Evolutionary conservation across 2,113 vertebrate species (phyloP).

Genomic region (Excalfactoria chinensis): DNA sequence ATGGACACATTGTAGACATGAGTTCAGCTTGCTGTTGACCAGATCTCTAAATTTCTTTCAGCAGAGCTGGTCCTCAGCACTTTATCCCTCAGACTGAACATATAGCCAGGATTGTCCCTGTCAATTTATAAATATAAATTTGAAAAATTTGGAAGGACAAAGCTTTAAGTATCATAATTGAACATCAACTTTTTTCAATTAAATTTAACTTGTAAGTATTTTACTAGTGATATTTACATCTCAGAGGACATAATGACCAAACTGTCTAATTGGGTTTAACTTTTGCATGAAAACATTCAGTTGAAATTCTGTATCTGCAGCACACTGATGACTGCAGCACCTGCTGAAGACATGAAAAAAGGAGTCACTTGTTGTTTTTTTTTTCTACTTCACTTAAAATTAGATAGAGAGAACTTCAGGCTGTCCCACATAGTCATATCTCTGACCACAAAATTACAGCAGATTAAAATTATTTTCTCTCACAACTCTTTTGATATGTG

Average conservation of each 20-base stretch:
- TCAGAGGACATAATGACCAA: background rate
- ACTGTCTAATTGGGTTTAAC: background rate
- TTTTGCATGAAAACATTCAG: background rate
- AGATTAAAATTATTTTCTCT: background rate
- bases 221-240: background rate
- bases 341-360: background rate
- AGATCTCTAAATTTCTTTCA: too few species aligned
- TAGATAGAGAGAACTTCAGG: background rate
- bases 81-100: too few species aligned
- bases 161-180: background rate
- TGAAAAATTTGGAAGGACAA: background rate
- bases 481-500: background rate
- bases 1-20: too few species aligned
- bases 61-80: too few species aligned
- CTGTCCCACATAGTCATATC: rapidly evolving
- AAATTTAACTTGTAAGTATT: background rate
- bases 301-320: rapidly evolving
- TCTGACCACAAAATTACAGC: background rate
- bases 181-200: background rate
- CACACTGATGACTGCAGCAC: background rate
- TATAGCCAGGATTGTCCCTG: too few species aligned
- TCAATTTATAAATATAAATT: background rate
- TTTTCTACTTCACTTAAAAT: background rate
- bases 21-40: too few species aligned
- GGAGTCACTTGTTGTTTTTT: background rate